These are phyloP conservation scores for Sycophaga agraensis DNA, from an alignment of 1,140 invertebrate genomes.

Conservation along the genomic window DNA sequence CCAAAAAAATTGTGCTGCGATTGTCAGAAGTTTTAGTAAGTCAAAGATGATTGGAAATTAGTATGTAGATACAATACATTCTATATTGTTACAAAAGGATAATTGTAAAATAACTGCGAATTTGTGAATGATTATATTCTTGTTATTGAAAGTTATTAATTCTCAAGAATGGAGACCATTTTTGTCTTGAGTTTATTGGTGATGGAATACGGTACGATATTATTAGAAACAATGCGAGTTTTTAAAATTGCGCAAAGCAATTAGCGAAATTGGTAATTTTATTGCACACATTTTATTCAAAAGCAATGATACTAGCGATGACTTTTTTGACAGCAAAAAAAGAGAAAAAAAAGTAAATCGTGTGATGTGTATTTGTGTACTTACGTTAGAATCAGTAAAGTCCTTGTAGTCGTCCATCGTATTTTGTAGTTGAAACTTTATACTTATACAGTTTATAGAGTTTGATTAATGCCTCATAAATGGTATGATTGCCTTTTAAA, in stretches of 20 bases:
- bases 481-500: constrained; percentile 11
- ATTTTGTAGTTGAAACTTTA: constrained; percentile 22
- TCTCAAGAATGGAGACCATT: not conserved
- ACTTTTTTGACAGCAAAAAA: constrained; percentile 23
- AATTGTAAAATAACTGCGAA: constrained; percentile 23
- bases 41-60: constrained; percentile 21
- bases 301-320: constrained; percentile 11
- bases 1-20: constrained; percentile 21
- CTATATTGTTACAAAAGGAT: constrained; percentile 14
- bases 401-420: constrained; percentile 17
- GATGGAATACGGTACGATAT: constrained; percentile 13
- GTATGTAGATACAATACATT: constrained; percentile 17
- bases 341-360: constrained; percentile 10
- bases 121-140: constrained; percentile 17
- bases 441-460: constrained; percentile 7
- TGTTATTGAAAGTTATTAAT: constrained; percentile 19
- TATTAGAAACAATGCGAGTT: constrained; percentile 8
- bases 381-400: constrained; percentile 21
- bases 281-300: constrained; percentile 22
- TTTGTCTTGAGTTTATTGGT: not conserved
- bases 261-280: constrained; percentile 14
- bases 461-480: constrained; percentile 1
- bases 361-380: constrained; percentile 26
- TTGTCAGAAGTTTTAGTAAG: constrained; percentile 22
- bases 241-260: constrained; percentile 21